Evolutionary conservation across 2,888 invertebrate species (phyloP), one percentile per base, ranked within the genome.

Genomic region (Herminia tarsipennalis): DNA sequence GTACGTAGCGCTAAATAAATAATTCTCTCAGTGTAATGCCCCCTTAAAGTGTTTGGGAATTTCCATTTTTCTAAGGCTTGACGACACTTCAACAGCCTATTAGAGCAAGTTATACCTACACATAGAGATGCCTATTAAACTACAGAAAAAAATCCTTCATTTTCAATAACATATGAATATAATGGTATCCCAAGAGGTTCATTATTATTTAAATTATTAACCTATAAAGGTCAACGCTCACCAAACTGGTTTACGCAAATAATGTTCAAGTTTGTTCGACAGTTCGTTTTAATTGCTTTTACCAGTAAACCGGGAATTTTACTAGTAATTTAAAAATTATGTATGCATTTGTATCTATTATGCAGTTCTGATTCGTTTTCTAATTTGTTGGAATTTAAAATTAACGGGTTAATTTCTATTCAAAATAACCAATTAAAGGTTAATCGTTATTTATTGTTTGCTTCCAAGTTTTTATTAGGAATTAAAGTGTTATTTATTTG

Each of bases 221-320:
- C 32, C 56, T 43, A 51, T 62, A 50, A 65, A 62, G 39, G 50
- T 37, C 37, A 40, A 13, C 30, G 38, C 27, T 25, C 24, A 42
- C 29, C 27, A 40, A 64, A 65, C 63, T 14, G 49, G 59, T 62
- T 58, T 38, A 53, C 50, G 66, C 53, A 49, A 65, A 56, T 62
- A 65, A 62, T 51, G 50, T 56, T 62, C 55, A 62, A 49, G 66
- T 65, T 57, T 45, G 54, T 25, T 5, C 39, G 39, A 14, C 13
- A 9, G 9, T 10, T 27, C 18, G 22, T 32, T 60, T 52, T 66
- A 59, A 66, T 60, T 48, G 51, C 48, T 45, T 36, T 40, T 52
- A 52, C 28, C 39, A 32, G 25, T 43, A 18, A 22, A 34, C 9
- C 13, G 8, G 22, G 16, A 2, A 12, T 34, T 38, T 45, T 29